Conservation (phyloP, 2,797 vertebrate genomes). For the Chanos chanos region DNA sequence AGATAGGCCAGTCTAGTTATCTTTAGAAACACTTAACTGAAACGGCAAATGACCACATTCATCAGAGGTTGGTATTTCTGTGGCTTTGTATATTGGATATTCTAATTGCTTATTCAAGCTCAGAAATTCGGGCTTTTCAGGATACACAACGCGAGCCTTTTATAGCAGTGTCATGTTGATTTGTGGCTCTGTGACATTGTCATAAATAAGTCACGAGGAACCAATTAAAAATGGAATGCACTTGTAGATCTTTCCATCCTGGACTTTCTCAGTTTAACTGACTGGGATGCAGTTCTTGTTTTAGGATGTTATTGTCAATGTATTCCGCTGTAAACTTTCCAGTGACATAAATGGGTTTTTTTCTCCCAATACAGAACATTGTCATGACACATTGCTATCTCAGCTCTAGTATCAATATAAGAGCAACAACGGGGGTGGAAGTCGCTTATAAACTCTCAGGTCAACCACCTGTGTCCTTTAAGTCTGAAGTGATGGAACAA, state of each 20-base stretch:
- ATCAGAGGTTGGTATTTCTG: too few relatives aligned
- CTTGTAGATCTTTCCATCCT: constrained; percentile 31
- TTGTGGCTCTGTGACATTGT: constrained; percentile 46
- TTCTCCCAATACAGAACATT: too few relatives aligned
- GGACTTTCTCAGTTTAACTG: constrained; percentile 24
- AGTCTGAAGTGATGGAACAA: too few relatives aligned
- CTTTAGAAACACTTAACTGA: constrained; percentile 37
- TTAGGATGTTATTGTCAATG: constrained; percentile 6
- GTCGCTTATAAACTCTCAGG: too few relatives aligned
- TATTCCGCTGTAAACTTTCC: too few relatives aligned
- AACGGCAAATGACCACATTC: background rate
- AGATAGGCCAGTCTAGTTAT: constrained; percentile 33
- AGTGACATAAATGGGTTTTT: too few relatives aligned
- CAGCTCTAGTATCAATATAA: too few relatives aligned
- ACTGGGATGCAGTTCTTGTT: constrained; percentile 17
- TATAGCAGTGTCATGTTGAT: constrained; percentile 35
- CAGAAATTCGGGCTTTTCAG: constrained; percentile 6
- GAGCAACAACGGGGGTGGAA: too few relatives aligned
- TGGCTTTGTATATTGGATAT: too few relatives aligned
- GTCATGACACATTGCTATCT: too few relatives aligned
- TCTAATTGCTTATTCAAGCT: too few relatives aligned
- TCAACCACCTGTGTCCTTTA: too few relatives aligned
- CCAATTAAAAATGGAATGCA: constrained; percentile 49
- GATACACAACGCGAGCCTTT: constrained; percentile 10
- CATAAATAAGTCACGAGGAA: constrained; percentile 53